phyloP scores from a whole-genome alignment of 2,888 invertebrate genomes.

The Invenusta paracnida region DNA sequence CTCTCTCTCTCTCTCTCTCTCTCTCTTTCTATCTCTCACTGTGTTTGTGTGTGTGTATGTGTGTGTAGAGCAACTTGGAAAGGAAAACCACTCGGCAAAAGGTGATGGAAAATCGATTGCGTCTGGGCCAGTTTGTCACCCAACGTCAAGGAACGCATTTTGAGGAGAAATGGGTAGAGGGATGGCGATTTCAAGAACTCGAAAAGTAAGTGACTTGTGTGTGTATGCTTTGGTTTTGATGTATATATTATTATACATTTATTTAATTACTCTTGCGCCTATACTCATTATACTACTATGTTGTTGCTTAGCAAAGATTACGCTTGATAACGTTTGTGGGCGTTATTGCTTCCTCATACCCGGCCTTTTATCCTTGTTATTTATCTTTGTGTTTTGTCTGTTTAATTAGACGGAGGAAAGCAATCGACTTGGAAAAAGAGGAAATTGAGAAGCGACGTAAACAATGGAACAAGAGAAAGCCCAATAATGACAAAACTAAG shows the following conservation, averaged over 20 bases:
- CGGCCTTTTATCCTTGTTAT: no score
- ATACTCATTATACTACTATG: no score
- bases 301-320: no score
- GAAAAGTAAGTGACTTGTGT: slow-evolving; percentile 72
- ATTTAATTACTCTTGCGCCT: no score
- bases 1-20: no score
- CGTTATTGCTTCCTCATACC: no score
- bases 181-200: slow-evolving; percentile 96
- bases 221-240: no score
- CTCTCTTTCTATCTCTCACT: no score
- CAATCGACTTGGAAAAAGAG: slow-evolving; percentile 88
- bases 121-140: slow-evolving; percentile 96
- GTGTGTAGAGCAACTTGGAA: slow-evolving; percentile 53
- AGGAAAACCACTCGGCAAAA: slow-evolving; percentile 92
- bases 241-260: no score
- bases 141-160: slow-evolving; percentile 97
- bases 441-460: slow-evolving; percentile 95
- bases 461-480: slow-evolving; percentile 83
- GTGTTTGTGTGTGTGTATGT: no score
- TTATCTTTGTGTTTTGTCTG: no score
- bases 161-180: slow-evolving; percentile 99
- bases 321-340: no score
- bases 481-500: slow-evolving; percentile 62
- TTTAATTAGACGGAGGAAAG: slow-evolving; percentile 57
- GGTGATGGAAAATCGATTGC: slow-evolving; percentile 95